Evolutionary conservation across 2,797 vertebrate species (phyloP), one percentile per base, ranked within the genome.

Genomic region (Anisognathus igniventris): DNA sequence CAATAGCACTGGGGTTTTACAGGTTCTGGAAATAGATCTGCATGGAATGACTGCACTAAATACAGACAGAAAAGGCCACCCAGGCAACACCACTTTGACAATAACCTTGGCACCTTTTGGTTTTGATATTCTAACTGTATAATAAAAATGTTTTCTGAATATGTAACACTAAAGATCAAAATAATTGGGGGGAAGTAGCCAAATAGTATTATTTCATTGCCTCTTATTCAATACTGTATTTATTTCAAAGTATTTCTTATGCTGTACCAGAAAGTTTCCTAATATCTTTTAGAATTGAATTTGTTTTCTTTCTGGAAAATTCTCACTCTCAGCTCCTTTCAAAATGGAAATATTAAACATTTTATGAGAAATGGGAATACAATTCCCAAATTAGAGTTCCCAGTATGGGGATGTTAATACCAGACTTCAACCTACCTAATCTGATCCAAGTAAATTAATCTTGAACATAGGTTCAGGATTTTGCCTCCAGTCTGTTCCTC

Each of bases 1-100:
- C 98, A 30, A 98, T 99, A 92, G 98, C 98, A 21, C 91, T 99
- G 97, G 98, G 98, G 60, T 98, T 99, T 95, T 99, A 99, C 86
- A 96, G 98, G n/a, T 93, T 99, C 79, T 99, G 99, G 99, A 99
- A 98, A 80, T 98, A 98, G 98, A 65, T 67, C 16, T 16, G 1
- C 24, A 2, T 54, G 80, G 80, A 85, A n/a, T 14, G 24, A 45
- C 50, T 65, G 31, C 53, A 30, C 44, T 31, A 27, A 40, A 21
- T 35, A 37, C 6, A 60, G 23, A 24, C 12, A 78, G 62, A 10
- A 71, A 65, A 71, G 61, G n/a, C 60, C 25, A 45, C 18, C 11
- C 50, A 18, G 56, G 28, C 67, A 54, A 9, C 56, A 13, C 9
- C 66, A 80, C 42, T 66, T 62, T 1, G 5, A 54, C 2, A 0